Base-by-base conservation (phyloP, 2,113 vertebrate species). In the Triplophysa tibetana region DNA sequence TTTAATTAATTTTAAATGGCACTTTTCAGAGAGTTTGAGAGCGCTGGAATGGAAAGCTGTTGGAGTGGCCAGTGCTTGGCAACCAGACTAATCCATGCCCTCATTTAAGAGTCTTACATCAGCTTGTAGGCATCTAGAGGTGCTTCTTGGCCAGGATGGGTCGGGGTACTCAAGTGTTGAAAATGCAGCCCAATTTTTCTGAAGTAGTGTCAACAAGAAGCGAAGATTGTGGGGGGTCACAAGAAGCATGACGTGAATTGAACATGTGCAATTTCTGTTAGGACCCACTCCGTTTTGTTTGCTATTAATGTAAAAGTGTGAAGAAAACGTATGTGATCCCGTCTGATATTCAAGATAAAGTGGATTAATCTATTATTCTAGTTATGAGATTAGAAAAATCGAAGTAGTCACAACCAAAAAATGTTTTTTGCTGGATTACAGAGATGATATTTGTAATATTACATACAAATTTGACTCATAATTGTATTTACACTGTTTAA, bases 1-100 rank as follows among this genome's bases (percentile, higher is more conserved):
- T 96, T 95, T 96, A 96, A 98, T 98, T 97, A 95, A 97, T 98
- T 96, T 95, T 95, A 95, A 97, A 96, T 95, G 94, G 95, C 95
- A 95, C 95, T 97, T 95, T 94, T 94, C 93, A 90, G 91, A 93
- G 94, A 93, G 94, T 95, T 75, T 72, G 93, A 95, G 91, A 88
- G 93, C 93, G 90, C 85, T 95, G 90, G 92, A 95, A 94, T 96
- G 95, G 95, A 97, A 97, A 97, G 94, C 93, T 93, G 94, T 94
- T 95, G 94, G 93, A 93, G 91, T 90, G 91, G 91, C 85, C 86
- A 94, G 92, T 94, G 94, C 95, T 93, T 94, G 94, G 96, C 95
- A 97, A 98, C 94, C 87, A 87, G 56, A 90, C 94, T 95, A 94
- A 95, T 95, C 94, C 93, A 90, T 91, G 90, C 85, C 83, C 93